Evolutionary conservation across 2,113 vertebrate genomes (phyloP), one percentile per base, ranked within the genome.

Genomic region (Plectropomus leopardus): DNA sequence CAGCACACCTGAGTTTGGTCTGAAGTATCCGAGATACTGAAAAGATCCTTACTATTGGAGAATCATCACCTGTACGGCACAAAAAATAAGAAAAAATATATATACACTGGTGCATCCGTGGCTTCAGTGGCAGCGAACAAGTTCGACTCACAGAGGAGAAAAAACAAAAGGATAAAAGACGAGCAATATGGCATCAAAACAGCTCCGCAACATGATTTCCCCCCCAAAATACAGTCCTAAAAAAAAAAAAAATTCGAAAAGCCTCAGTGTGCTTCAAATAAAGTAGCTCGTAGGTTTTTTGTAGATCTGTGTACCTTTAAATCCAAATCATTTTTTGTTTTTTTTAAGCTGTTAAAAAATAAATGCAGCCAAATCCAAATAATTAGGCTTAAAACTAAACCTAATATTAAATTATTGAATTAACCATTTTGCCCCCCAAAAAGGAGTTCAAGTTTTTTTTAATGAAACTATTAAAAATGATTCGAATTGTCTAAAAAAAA

Each of bases 1-100:
- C 68, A 51, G 47, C 34, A 84, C 59, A 6, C 40, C 28, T 28
- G 68, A 9, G 55, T 79, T 66, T 59, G 47, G 34, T 28, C 40
- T 11, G 5, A 72, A 24, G 63, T 66, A 47, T 72, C 70, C 3
- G 8, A 53, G 48, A 64, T 19, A 5, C 32, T 0, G 47, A 26
- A 17, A 5, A 53, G n/a, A 48, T 58, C 9, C 7, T 53, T 7
- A 48, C 32, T 44, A 9, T n/a, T 26, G 28, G 16, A 73, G 48
- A 59, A 60, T 45, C 32, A 15, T 48, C 40, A 10, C 32, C 66
- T 34, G 53, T 26, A 61, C 60, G 34, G 70, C 63, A 53, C 64
- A 24, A 48, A 80, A 8, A 3, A 7, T 8, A n/a, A n/a, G n/a
- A n/a, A n/a, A n/a, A n/a, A n/a, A n/a, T 2, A 9, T 3, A 21